Evolutionary conservation across 1,140 invertebrate genomes (phyloP), one percentile per base, ranked within the genome.

Genomic region (Drosophila virilis): DNA sequence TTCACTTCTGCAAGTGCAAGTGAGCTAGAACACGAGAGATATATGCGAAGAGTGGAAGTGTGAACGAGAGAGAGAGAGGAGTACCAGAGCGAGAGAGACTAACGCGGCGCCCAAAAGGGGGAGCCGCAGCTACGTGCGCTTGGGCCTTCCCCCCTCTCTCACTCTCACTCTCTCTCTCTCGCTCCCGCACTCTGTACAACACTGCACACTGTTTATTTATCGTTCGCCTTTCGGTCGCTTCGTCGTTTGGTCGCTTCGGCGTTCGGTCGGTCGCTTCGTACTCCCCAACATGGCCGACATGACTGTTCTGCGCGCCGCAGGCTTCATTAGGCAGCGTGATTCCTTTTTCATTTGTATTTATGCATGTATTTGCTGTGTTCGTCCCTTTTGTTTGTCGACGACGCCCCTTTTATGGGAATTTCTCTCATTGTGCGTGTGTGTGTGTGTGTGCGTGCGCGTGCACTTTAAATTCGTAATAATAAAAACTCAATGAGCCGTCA

Each of bases 291-390:
- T 75, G 73, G 73, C 67, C 59, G 72, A 62, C 66, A 28, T n/a
- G 48, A 51, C 66, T 74, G 66, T 1, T 15, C 72, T 70, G 66
- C 51, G 72, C 66, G 67, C 73, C 73, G 73, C 73, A 75, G 73
- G 73, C 73, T 75, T 75, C 73, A 75, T 75, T 75, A 75, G 73
- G 73, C 73, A 75, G 73, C 73, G 73, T 75, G 73, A 75, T 75
- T 75, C 73, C 73, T 75, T 75, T 75, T 72, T 75, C 73, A 75
- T 75, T 75, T 75, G 73, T 75, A 75, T 75, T 75, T 75, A 71
- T 75, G 67, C 59, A 74, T 74, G 65, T 74, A 68, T 74, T 68
- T 73, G 38, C 38, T 58, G 37, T 57, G 40, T 50, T 51, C 66
- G 43, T 75, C 48, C 48, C 48, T 54, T 71, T 71, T 70, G 67